Base-by-base conservation (phyloP, 2,113 vertebrate genomes). In the Amblyornis subalaris region DNA sequence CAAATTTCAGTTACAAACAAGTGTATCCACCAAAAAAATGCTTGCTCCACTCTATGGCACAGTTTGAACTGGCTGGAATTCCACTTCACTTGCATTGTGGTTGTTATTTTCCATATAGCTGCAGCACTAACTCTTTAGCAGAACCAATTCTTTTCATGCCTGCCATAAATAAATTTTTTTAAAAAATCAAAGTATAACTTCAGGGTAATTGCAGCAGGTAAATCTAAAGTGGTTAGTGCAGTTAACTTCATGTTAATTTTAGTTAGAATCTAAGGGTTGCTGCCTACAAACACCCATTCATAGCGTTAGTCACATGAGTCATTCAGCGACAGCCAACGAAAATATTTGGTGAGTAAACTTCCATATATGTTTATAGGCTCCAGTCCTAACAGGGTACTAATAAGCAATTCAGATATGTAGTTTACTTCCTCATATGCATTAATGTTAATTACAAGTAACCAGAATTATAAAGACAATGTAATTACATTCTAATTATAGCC, bases 271-370 rank as follows among this genome's bases (percentile, higher is more conserved):
- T 82, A 81, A 91, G 45, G 10, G 36, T 29, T 92, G 42, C 48
- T 90, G 42, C 62, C 91, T 94, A 61, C 80, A 94, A 92, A 94
- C 69, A 85, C 8, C 40, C 77, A 85, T 94, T 94, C 91, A 86
- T 65, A 60, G 51, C 7, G 5, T 83, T 74, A 90, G 79, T 90
- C 73, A 94, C 64, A 73, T 79, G 58, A 96, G 80, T 93, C 76
- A 90, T 90, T 90, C 92, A 74, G n/a, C 69, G 53, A 75, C 80
- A 91, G 89, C 86, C 89, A 96, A 96, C 24, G 12, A 96, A 96
- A 96, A 96, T 87, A 96, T 94, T 94, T 93, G 69, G 79, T 93
- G 75, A 96, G 72, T 93, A 96, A 95, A 95, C 88, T 94, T 96
- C 51, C 57, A 89, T 67, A 53, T 61, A 90, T 71, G 65, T 93